Conservation (phyloP, 2,888 invertebrate species). For the Pheosia gnoma region DNA sequence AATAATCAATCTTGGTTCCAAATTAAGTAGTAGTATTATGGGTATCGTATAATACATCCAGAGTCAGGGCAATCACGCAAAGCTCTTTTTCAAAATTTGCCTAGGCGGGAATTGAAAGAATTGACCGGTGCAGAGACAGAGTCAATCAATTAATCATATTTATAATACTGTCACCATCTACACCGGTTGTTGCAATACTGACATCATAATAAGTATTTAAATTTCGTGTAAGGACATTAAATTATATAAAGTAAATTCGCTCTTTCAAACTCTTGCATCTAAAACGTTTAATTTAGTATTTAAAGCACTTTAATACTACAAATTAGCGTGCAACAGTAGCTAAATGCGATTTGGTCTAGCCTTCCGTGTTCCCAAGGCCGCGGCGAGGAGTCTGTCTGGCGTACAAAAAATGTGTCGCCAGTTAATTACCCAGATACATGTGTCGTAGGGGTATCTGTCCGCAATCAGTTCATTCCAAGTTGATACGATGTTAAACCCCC, state of each 20-base stretch:
- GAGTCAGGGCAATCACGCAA: too few species aligned
- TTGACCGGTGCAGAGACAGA: too few species aligned
- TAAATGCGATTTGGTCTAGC: constrained; percentile 53
- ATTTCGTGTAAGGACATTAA: too few species aligned
- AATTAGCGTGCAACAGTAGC: constrained; percentile 36
- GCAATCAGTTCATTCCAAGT: background rate
- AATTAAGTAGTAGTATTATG: too few species aligned
- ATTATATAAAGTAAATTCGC: background rate
- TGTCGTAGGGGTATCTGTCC: constrained; percentile 7
- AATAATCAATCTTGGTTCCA: too few species aligned
- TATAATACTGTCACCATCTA: too few species aligned
- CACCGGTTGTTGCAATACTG: too few species aligned
- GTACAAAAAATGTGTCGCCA: constrained; percentile 46
- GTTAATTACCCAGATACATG: constrained; percentile 29
- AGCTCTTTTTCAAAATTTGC: too few species aligned
- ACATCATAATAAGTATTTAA: too few species aligned
- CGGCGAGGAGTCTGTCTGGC: constrained; percentile 43
- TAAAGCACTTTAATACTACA: constrained; percentile 22
- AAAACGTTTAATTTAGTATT: constrained; percentile 22
- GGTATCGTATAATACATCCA: too few species aligned
- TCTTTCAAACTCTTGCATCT: constrained; percentile 8
- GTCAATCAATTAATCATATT: too few species aligned
- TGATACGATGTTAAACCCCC: background rate
- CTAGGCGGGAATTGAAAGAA: too few species aligned
- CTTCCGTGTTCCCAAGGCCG: constrained; percentile 71